Conservation (phyloP, 1,140 invertebrate species). For the Onthophagus taurus region DNA sequence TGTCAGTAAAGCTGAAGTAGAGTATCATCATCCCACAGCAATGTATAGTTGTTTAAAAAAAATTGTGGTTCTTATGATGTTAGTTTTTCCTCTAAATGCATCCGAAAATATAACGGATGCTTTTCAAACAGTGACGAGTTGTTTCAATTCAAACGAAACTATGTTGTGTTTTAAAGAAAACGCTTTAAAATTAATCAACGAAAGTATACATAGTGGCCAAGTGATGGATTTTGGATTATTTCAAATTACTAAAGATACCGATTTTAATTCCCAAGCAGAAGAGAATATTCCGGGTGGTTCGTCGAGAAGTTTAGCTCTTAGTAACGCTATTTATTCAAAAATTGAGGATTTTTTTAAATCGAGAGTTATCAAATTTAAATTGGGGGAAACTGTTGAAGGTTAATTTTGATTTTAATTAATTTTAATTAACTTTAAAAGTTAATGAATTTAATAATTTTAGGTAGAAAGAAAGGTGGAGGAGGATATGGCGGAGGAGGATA, state of each 20-base stretch:
- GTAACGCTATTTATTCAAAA: slow-evolving; percentile 30
- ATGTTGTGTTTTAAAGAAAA: slow-evolving; percentile 46
- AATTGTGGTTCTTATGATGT: too few species aligned
- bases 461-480: slow-evolving; percentile 33
- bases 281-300: slow-evolving; percentile 18
- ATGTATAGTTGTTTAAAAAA: too few species aligned
- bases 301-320: slow-evolving; percentile 25
- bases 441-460: slow-evolving; percentile 17
- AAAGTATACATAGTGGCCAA: slow-evolving; percentile 45
- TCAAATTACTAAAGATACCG: slow-evolving; percentile 42
- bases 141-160: slow-evolving; percentile 20
- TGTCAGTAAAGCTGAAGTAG: too few species aligned
- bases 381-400: slow-evolving; percentile 17
- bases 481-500: slow-evolving; percentile 41
- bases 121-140: too few species aligned
- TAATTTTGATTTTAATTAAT: neutral
- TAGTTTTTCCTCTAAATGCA: too few species aligned
- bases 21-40: too few species aligned
- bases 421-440: neutral
- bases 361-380: slow-evolving; percentile 29
- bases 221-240: slow-evolving; percentile 46
- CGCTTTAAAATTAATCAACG: slow-evolving; percentile 44
- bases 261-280: slow-evolving; percentile 27
- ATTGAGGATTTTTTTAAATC: slow-evolving; percentile 33
- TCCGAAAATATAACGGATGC: too few species aligned